Evolutionary conservation across 2,113 vertebrate genomes (phyloP).

Genomic region (Saiga tatarica): DNA sequence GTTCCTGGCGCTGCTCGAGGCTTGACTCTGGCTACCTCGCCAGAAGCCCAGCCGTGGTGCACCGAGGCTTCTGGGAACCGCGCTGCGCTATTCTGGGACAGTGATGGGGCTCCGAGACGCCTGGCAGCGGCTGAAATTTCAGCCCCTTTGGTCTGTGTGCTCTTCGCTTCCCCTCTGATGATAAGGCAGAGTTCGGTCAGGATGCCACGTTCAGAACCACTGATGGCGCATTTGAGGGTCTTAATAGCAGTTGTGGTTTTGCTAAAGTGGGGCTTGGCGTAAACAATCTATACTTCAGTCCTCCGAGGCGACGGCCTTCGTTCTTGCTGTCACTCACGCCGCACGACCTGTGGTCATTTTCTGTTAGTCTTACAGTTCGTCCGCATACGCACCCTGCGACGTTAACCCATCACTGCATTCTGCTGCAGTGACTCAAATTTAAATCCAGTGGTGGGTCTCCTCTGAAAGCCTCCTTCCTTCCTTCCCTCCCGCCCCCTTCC

Average conservation of each 20-base stretch:
- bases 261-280: slow-evolving; percentile 43
- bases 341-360: rapidly evolving
- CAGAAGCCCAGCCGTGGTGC: slow-evolving; percentile 44
- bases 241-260: slow-evolving; percentile 62
- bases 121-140: slow-evolving; percentile 52
- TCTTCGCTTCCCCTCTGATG: slow-evolving; percentile 17
- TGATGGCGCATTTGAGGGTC: background rate
- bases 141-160: slow-evolving; percentile 32
- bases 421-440: background rate
- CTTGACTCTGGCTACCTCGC: background rate
- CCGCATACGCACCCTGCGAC: rapidly evolving
- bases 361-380: background rate
- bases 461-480: background rate
- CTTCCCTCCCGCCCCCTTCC: background rate
- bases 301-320: rapidly evolving
- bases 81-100: slow-evolving; percentile 65
- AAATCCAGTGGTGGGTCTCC: background rate
- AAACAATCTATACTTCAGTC: background rate
- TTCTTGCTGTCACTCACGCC: background rate
- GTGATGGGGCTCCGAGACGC: background rate
- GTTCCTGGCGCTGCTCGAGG: background rate
- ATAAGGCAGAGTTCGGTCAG: slow-evolving; percentile 30
- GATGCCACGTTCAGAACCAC: background rate
- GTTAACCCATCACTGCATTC: background rate
- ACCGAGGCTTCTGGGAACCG: slow-evolving; percentile 54